Conservation (phyloP, 2,888 invertebrate species). For the Drosophila mettleri region DNA sequence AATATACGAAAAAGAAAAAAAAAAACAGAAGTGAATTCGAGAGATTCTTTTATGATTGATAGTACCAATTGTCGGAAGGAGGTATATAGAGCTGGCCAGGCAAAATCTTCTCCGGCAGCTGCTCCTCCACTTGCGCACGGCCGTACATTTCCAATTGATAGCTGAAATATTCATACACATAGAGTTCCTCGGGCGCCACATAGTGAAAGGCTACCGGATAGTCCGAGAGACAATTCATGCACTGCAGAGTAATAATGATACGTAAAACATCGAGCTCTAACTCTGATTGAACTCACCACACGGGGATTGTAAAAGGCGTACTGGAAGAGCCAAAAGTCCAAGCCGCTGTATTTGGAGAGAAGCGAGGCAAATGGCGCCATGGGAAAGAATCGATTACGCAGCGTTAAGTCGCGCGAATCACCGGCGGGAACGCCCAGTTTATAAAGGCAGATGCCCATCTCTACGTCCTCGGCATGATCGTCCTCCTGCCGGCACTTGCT, state of each 20-base stretch:
- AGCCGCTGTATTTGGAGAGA: slow-evolving; percentile 92
- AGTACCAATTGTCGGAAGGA: slow-evolving; percentile 51
- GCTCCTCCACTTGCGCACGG: slow-evolving; percentile 28
- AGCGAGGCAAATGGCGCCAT: slow-evolving; percentile 95
- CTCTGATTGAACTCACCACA: slow-evolving; percentile 86
- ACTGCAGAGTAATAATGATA: slow-evolving; percentile 47
- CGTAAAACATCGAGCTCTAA: neutral
- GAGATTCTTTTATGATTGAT: neutral
- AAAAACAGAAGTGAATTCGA: no score
- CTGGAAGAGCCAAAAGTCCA: slow-evolving; percentile 93
- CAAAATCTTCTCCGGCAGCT: slow-evolving; percentile 53
- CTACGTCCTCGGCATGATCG: slow-evolving; percentile 83
- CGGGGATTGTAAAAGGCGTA: slow-evolving; percentile 95
- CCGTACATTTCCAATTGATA: slow-evolving; percentile 55
- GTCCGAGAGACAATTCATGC: slow-evolving; percentile 92
- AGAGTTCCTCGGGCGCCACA: slow-evolving; percentile 86
- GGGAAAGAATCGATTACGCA: slow-evolving; percentile 96
- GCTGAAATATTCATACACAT: slow-evolving; percentile 61
- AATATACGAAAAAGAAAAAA: neutral
- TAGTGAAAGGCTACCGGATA: slow-evolving; percentile 98
- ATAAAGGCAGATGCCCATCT: slow-evolving; percentile 89
- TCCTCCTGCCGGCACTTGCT: slow-evolving; percentile 86
- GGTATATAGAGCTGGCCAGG: slow-evolving; percentile 55
- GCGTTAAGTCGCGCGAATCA: slow-evolving; percentile 93
- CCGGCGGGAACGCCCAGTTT: slow-evolving; percentile 93